These are phyloP conservation scores for Drosophila pseudoobscura DNA, from an alignment of 1,140 invertebrate species.

Conservation along the genomic window DNA sequence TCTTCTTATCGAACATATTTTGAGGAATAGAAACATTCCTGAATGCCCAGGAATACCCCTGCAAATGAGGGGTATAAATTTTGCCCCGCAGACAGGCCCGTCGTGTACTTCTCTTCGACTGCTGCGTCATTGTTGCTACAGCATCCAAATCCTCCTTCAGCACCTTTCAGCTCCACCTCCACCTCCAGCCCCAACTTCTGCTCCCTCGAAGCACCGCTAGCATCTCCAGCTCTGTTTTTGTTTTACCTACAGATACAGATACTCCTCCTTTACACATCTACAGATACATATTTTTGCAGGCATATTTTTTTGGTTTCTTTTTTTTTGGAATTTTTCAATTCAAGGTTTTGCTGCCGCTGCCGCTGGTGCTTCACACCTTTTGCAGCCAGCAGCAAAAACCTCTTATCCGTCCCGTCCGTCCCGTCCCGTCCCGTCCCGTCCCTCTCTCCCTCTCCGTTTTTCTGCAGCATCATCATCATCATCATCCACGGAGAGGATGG, in stretches of 20 bases:
- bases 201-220: no score
- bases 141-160: no score
- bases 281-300: conserved; percentile 35
- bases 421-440: background rate
- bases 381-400: conserved; percentile 11
- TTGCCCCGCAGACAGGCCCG: no score
- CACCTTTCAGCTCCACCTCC: no score
- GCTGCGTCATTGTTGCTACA: conserved; percentile 64
- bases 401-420: background rate
- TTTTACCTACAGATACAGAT: no score
- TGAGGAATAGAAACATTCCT: conserved; percentile 30
- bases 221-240: no score
- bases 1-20: conserved; percentile 13
- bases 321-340: conserved; percentile 71
- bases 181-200: no score
- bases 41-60: no score
- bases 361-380: conserved; percentile 58
- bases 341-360: conserved; percentile 52
- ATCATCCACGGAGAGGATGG: conserved; percentile 6
- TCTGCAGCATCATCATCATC: conserved; percentile 24
- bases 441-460: conserved; percentile 3
- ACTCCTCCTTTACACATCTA: background rate
- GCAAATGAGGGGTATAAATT: no score
- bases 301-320: conserved; percentile 41
- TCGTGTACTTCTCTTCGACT: no score